Percentiles rank a stretch among this genome's conserved stretches.
These are phyloP conservation scores for Rhabdornis inornatus DNA, from an alignment of 2,113 vertebrate genomes.

Conservation along the genomic window DNA sequence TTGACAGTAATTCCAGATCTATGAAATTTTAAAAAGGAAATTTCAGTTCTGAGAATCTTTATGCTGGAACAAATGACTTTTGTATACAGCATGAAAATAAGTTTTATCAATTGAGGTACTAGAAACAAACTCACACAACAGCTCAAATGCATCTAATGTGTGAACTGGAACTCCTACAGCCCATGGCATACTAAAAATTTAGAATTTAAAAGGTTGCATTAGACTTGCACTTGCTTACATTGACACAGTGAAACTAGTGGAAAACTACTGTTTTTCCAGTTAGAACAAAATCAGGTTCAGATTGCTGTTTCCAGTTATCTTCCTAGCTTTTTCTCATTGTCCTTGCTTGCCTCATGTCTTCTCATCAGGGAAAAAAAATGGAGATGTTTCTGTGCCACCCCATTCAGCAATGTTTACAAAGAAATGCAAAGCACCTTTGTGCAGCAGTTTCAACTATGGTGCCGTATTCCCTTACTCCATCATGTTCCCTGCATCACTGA, in stretches of 20 bases:
- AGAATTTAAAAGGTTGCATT: neutral
- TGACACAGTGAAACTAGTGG: slow-evolving; percentile 29
- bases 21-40: neutral
- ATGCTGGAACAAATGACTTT: neutral
- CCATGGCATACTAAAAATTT: neutral
- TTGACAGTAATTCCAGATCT: neutral
- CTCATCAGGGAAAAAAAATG: neutral
- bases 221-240: slow-evolving; percentile 5
- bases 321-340: neutral
- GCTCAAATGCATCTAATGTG: neutral
- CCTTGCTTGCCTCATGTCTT: neutral
- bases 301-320: neutral
- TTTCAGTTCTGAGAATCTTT: neutral
- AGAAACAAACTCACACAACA: slow-evolving; percentile 16
- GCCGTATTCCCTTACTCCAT: neutral
- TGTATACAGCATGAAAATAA: slow-evolving; percentile 2
- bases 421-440: neutral
- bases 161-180: neutral
- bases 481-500: neutral
- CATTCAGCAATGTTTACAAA: neutral
- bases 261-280: slow-evolving; percentile 25
- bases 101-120: slow-evolving; percentile 17
- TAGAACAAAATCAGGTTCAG: slow-evolving; percentile 3
- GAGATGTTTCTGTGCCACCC: neutral
- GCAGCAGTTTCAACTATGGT: fast-evolving